These are phyloP conservation scores for Neomonachus schauinslandi DNA, from an alignment of 2,113 vertebrate species.

Conservation along the genomic window DNA sequence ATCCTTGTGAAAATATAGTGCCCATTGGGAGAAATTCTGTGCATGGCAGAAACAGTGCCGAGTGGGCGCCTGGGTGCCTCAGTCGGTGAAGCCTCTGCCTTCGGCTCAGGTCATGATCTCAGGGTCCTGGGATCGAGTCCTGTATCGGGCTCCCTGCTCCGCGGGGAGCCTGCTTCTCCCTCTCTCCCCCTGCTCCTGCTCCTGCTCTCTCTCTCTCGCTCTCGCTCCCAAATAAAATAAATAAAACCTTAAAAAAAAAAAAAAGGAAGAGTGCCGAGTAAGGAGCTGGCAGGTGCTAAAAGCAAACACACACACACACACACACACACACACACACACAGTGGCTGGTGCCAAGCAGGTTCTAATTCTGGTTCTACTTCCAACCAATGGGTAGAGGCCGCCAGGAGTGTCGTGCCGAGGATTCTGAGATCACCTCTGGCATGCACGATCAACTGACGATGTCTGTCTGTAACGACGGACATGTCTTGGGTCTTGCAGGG, in stretches of 20 bases:
- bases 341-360: not conserved
- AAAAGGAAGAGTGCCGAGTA: too few relatives aligned
- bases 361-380: not conserved
- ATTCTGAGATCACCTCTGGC: not conserved
- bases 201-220: too few relatives aligned
- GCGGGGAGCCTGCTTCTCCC: too few relatives aligned
- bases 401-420: rapidly evolving
- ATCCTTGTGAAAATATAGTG: not conserved
- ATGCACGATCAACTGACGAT: rapidly evolving
- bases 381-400: not conserved
- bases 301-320: not conserved
- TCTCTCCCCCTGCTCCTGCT: too few relatives aligned
- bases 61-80: not conserved
- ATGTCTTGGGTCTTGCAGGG: rapidly evolving
- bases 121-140: too few relatives aligned
- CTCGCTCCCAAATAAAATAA: too few relatives aligned
- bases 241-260: too few relatives aligned
- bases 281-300: not conserved
- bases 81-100: not conserved
- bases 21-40: not conserved
- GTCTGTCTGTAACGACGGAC: rapidly evolving
- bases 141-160: too few relatives aligned
- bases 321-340: not conserved
- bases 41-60: not conserved
- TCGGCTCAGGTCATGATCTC: too few relatives aligned